Conservation (phyloP, 2,888 invertebrate genomes). For the Lottia scabra region DNA sequence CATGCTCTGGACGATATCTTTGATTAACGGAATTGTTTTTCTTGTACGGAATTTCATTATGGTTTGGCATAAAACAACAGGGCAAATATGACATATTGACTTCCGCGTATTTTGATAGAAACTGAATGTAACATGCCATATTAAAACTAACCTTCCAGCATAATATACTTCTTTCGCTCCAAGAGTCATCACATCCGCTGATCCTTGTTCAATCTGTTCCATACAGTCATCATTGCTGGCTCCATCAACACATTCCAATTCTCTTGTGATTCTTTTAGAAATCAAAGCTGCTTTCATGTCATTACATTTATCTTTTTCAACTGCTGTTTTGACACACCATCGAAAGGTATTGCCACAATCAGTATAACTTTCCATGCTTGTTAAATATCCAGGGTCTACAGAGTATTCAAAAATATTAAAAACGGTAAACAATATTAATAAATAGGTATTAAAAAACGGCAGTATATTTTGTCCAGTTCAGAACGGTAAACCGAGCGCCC, state of each 20-base stretch:
- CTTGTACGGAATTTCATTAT: too few relatives aligned
- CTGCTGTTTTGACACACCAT: conserved; percentile 88
- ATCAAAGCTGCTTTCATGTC: conserved; percentile 54
- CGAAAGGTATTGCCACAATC: conserved; percentile 81
- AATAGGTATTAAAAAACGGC: too few relatives aligned
- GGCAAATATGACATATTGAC: too few relatives aligned
- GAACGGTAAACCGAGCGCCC: too few relatives aligned
- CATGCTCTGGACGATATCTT: too few relatives aligned
- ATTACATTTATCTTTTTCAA: conserved; percentile 88
- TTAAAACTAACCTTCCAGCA: conserved; percentile 68
- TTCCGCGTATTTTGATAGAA: too few relatives aligned
- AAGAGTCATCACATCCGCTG: conserved; percentile 58
- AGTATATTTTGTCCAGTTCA: too few relatives aligned
- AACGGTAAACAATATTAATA: too few relatives aligned
- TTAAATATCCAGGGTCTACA: conserved; percentile 40
- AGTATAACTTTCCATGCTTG: conserved; percentile 71
- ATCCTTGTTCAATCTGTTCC: conserved; percentile 45
- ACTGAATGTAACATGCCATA: too few relatives aligned
- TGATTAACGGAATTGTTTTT: too few relatives aligned
- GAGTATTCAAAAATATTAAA: too few relatives aligned
- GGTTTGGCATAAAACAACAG: too few relatives aligned
- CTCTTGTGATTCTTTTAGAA: conserved; percentile 73
- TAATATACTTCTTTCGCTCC: conserved; percentile 61
- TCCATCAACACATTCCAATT: conserved; percentile 80
- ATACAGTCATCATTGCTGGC: conserved; percentile 69